These are phyloP conservation scores for Candoia aspera DNA, from an alignment of 2,113 vertebrate genomes.

Conservation along the genomic window DNA sequence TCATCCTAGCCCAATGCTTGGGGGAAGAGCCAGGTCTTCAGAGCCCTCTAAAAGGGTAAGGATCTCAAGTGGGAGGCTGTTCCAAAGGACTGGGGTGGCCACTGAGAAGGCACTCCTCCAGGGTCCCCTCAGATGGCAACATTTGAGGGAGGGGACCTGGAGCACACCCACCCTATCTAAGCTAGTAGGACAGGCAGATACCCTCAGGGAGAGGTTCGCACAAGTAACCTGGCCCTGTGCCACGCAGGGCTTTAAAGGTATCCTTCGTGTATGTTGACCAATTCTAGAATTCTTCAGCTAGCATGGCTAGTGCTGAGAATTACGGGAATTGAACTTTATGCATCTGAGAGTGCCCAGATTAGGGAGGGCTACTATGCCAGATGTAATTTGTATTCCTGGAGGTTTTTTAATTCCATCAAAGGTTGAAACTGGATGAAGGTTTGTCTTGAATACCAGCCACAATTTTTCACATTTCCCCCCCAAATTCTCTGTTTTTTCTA, in stretches of 20 bases:
- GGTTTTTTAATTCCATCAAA: background rate
- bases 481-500: background rate
- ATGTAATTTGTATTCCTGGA: background rate
- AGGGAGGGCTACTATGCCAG: background rate
- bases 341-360: background rate
- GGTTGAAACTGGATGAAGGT: background rate
- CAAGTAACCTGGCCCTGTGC: background rate
- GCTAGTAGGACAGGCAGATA: background rate
- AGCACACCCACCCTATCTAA: background rate
- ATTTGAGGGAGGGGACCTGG: background rate
- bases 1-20: background rate
- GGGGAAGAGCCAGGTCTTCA: background rate
- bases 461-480: background rate
- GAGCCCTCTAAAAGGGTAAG: background rate
- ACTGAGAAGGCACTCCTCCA: background rate
- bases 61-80: background rate
- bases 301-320: background rate
- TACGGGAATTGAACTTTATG: background rate
- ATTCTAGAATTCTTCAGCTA: background rate
- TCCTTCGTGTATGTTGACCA: background rate
- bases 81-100: background rate
- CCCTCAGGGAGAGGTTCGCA: background rate
- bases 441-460: background rate
- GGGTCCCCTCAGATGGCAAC: background rate
- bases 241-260: background rate